Evolutionary conservation across 2,888 invertebrate genomes (phyloP).

Genomic region (Antitype chi): DNA sequence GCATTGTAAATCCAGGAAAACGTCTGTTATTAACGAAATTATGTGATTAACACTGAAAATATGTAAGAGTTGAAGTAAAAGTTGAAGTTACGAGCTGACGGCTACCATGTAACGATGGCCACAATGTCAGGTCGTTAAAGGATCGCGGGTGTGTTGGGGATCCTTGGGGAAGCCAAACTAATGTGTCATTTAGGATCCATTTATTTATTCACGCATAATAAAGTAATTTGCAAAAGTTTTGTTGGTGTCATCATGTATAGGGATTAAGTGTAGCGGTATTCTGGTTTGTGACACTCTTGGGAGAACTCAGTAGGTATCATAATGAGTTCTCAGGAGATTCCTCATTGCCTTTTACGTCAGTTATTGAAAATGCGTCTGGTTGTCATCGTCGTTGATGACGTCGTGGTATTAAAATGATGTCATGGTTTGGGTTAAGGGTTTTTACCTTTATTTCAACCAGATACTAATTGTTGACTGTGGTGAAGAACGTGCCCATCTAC

Average conservation of each 20-base stretch:
- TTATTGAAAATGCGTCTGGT: not conserved
- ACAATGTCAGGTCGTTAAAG: constrained; percentile 46
- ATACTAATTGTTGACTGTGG: not conserved
- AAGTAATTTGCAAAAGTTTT: constrained; percentile 12
- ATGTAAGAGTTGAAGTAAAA: constrained; percentile 59
- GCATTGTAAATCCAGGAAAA: constrained; percentile 62
- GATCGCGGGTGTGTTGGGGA: constrained; percentile 33
- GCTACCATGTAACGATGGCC: constrained; percentile 33
- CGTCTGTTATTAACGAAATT: constrained; percentile 66
- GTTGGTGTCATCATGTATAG: not conserved
- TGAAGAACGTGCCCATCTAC: not conserved
- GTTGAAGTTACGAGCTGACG: constrained; percentile 57
- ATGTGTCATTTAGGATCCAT: constrained; percentile 46
- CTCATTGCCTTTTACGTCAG: not conserved
- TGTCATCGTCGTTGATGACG: not conserved
- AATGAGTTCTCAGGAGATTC: not conserved
- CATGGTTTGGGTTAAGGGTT: not conserved
- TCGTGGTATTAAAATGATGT: not conserved
- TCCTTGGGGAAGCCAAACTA: constrained; percentile 33
- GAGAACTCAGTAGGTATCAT: not conserved
- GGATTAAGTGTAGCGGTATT: constrained; percentile 9
- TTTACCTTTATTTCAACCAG: not conserved
- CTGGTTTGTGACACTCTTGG: not conserved
- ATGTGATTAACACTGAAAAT: constrained; percentile 67
- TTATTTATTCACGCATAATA: constrained; percentile 38